Evolutionary conservation across 2,113 vertebrate genomes (phyloP), one percentile per base, ranked within the genome.

Genomic region (Rousettus leschenaultii): DNA sequence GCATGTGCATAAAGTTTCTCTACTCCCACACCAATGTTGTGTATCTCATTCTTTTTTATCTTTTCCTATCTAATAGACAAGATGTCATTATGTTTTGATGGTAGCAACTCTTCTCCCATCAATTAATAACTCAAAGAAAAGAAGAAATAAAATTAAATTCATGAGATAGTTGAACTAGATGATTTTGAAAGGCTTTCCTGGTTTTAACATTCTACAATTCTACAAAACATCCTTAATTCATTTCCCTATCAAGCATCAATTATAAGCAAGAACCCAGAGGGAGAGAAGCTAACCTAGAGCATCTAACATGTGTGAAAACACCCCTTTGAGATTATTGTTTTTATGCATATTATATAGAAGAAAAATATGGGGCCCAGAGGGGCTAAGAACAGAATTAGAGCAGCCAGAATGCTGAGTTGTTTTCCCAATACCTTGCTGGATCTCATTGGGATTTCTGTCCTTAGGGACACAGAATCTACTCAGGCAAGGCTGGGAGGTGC

Each of bases 91-190:
- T 65, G 51, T 85, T 97, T 94, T 91, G 61, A 75, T 88, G 48
- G 45, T n/a, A 80, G n/a, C 45, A 84, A 13, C n/a, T 92, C 74
- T 86, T 48, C 75, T 38, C 45, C 53, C 16, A 82, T 48, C 35
- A 82, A 91, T 85, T 94, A 33, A 51, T 89, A 71, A 87, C 65
- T 84, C 59, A 33, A 66, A 79, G 26, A 89, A 96, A 71, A 86
- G 14, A 75, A 90, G 35, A 86, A 85, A 38, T 59, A 45, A 14
- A 55, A 88, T 85, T 75, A 63, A 82, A 90, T 73, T 66, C 26
- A 65, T 82, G 61, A 82, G 79, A 66, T 33, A n/a, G 43, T 87
- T 80, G 68, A 89, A 83, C 33, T 75, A 43, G 59, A 84, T 73
- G 71, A 91, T 91, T 94, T 82, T 94, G n/a, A 88, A 84, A 93